phyloP scores from a whole-genome alignment of 2,888 invertebrate species.

The Drosophila mercatorum region DNA sequence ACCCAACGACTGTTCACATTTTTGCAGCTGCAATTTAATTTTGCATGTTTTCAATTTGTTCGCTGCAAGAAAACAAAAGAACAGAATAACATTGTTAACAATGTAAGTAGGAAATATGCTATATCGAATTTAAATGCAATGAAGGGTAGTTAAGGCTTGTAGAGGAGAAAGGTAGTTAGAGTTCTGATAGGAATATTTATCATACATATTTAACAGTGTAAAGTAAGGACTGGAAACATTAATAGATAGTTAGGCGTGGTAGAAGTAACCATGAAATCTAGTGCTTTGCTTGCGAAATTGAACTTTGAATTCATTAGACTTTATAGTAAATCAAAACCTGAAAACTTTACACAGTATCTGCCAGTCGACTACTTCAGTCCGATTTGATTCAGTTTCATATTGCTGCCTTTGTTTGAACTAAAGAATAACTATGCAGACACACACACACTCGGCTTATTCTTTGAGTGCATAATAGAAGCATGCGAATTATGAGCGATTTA shows the following conservation, averaged over 20 bases:
- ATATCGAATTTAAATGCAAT: background rate
- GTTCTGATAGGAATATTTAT: no score
- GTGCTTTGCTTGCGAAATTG: no score
- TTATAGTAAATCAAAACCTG: no score
- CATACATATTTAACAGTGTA: no score
- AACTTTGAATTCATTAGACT: no score
- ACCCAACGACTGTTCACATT: constrained; percentile 20
- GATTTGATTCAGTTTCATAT: background rate
- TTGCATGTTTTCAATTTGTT: constrained; percentile 59
- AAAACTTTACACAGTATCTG: background rate
- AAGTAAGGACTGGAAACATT: no score
- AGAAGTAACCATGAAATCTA: no score
- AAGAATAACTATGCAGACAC: background rate
- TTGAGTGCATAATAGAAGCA: background rate
- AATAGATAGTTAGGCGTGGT: no score
- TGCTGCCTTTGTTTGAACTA: background rate
- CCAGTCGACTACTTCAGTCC: background rate
- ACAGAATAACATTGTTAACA: constrained; percentile 9
- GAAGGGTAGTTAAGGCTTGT: background rate
- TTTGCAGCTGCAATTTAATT: constrained; percentile 52
- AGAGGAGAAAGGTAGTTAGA: background rate
- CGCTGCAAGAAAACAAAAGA: constrained; percentile 50
- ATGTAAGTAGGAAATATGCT: background rate
- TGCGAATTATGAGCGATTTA: constrained; percentile 3
- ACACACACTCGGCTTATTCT: background rate